phyloP scores from a whole-genome alignment of 2,888 invertebrate species.

The Pristionchus fissidentatus region DNA sequence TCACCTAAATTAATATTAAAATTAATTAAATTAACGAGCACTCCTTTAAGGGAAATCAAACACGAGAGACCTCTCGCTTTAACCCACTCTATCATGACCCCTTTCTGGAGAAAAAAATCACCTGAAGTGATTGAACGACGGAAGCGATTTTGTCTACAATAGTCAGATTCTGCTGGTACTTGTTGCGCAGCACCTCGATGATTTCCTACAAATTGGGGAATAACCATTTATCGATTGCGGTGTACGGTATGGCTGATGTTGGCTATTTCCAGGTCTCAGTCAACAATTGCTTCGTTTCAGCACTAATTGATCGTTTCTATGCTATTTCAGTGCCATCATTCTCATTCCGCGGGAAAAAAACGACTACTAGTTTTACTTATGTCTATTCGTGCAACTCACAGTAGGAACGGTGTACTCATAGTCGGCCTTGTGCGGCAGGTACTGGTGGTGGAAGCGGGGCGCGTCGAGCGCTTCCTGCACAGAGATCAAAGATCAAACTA shows the following conservation, averaged over 20 bases:
- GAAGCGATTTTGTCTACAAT: slow-evolving; percentile 66
- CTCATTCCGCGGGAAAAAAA: not conserved
- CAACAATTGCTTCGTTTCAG: not conserved
- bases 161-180: slow-evolving; percentile 71
- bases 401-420: slow-evolving; percentile 57
- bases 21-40: not conserved
- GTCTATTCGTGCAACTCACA: slow-evolving; percentile 34
- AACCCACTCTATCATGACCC: no score
- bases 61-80: not conserved
- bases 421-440: slow-evolving; percentile 57
- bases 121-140: slow-evolving; percentile 70
- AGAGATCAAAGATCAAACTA: not conserved
- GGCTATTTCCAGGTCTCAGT: no score
- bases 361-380: not conserved
- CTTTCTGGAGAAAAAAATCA: no score
- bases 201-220: slow-evolving; percentile 78
- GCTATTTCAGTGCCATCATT: not conserved
- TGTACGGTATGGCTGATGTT: slow-evolving; percentile 77
- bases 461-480: slow-evolving; percentile 79
- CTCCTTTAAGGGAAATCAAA: no score
- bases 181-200: slow-evolving; percentile 62
- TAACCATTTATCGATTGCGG: not conserved
- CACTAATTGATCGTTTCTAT: not conserved
- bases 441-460: slow-evolving; percentile 73
- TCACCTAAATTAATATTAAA: slow-evolving; percentile 51